Evolutionary conservation across 2,113 vertebrate species (phyloP).

Genomic region (Alaudala cheleensis): DNA sequence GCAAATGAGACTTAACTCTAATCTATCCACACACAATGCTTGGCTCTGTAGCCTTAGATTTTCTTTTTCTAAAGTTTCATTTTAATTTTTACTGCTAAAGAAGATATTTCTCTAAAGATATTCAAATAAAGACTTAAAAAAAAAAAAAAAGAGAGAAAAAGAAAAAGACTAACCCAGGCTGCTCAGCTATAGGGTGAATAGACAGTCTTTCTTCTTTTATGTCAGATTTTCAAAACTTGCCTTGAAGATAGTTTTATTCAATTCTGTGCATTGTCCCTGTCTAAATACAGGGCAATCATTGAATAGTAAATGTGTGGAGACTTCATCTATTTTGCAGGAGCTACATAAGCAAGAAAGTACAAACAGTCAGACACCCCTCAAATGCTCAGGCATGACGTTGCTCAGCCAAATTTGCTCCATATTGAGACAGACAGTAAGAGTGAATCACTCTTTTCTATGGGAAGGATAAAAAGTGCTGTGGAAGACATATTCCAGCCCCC

Average conservation of each 20-base stretch:
- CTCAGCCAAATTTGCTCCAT: neutral
- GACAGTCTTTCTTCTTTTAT: neutral
- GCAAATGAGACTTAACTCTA: conserved; percentile 39
- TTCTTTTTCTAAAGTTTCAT: conserved; percentile 12
- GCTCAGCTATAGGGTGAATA: neutral
- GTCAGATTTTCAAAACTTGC: neutral
- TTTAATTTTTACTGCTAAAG: conserved; percentile 55
- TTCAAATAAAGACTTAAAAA: conserved; percentile 1
- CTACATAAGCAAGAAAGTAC: neutral
- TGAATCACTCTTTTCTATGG: neutral
- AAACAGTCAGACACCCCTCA: neutral
- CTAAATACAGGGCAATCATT: neutral
- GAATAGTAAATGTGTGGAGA: neutral
- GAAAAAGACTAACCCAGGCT: neutral
- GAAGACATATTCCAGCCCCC: neutral
- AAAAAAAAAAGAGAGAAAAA: neutral
- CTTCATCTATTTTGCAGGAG: neutral
- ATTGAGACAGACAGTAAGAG: neutral
- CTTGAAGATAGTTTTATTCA: neutral
- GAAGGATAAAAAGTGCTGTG: neutral
- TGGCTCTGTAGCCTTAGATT: neutral
- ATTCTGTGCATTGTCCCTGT: neutral
- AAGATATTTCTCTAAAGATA: conserved; percentile 21
- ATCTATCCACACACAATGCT: neutral
- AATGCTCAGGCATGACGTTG: neutral